phyloP scores from a whole-genome alignment of 2,888 invertebrate species.

The Proisotoma minuta region DNA sequence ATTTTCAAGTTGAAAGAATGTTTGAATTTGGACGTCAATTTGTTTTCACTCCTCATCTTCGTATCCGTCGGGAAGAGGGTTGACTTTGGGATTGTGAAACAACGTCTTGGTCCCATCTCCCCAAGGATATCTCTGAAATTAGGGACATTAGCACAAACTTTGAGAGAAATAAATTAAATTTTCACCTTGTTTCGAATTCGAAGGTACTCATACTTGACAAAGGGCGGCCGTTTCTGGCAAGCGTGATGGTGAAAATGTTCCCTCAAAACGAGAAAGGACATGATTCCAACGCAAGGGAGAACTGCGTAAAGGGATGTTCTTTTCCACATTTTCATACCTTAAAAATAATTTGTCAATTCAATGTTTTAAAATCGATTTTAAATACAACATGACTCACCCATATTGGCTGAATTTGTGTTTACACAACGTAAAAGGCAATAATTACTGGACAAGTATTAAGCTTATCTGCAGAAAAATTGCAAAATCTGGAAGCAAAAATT shows the following conservation, averaged over 20 bases:
- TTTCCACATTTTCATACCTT: constrained; percentile 5
- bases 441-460: too few relatives aligned
- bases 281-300: neutral
- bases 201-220: constrained; percentile 13
- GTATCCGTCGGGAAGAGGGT: constrained; percentile 11
- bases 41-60: constrained; percentile 5
- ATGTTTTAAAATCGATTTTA: neutral
- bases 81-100: constrained; percentile 13
- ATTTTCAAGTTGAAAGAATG: neutral
- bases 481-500: too few relatives aligned
- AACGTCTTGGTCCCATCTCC: constrained; percentile 10
- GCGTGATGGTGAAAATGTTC: constrained; percentile 1
- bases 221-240: neutral
- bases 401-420: neutral
- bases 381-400: neutral
- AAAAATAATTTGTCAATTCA: neutral
- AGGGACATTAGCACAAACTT: neutral
- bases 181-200: constrained; percentile 13
- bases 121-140: constrained; percentile 8
- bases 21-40: neutral
- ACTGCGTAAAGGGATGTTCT: neutral
- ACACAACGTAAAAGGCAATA: too few relatives aligned
- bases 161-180: neutral
- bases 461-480: too few relatives aligned
- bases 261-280: neutral